Base-by-base conservation (phyloP, 1,140 invertebrate species). In the Arion vulgaris region DNA sequence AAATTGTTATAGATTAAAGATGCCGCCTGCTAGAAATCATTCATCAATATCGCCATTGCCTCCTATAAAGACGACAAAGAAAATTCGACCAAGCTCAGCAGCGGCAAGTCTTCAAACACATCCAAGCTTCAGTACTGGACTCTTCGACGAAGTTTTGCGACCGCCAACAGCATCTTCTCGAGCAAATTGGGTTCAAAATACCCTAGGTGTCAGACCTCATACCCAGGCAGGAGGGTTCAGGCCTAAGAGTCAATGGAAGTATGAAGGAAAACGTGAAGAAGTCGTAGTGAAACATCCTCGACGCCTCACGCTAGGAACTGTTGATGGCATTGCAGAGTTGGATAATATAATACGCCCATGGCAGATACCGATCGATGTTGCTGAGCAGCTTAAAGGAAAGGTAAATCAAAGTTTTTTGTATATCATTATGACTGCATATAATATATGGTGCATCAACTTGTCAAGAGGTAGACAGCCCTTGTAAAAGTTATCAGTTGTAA, bases 61-160 rank as follows among this genome's bases (percentile, higher is more conserved):
- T 15, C 82, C 81, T 62, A 80, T 76, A 28, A 79, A 73, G 74
- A 57, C 85, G 26, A 87, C 85, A 53, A 90, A 87, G 73, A 82
- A 85, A 82, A 86, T 90, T 23, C 85, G 90, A 57, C 89, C 89
- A 17, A 90, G 86, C 75, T 90, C 89, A 1, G 90, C 90, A 7
- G 84, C 89, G 26, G 90, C 87, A 0, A 90, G 90, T 82, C 79
- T 91, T 39, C 90, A 91, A 57, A 89, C 85, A 23, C 89, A 91
- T 74, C 87, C 86, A n/a, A 85, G 85, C 57, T 91, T 80, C 83
- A 84, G 84, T 17, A 85, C 85, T 15, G 87, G 88, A 80, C 75
- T 90, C 17, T 90, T 81, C 62, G 87, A 88, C 73, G 87, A 87
- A 82, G 83, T 88, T 38, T 78, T 85, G 23, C 84, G 89, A 28